Evolutionary conservation across 2,113 vertebrate genomes (phyloP).

Genomic region (Todiramphus chloris): DNA sequence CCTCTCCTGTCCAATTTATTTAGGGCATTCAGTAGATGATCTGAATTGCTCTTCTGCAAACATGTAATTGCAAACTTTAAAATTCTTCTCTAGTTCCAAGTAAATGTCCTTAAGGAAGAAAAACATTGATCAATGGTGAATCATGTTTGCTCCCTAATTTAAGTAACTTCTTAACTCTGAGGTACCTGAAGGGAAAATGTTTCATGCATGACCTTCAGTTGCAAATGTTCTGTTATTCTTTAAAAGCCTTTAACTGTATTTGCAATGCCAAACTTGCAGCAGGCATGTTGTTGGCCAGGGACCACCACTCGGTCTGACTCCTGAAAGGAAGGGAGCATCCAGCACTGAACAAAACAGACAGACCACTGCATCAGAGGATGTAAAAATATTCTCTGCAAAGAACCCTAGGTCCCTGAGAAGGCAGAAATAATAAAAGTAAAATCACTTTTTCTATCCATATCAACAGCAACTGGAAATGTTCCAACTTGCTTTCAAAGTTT

Average conservation of each 20-base stretch:
- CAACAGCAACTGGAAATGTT: neutral
- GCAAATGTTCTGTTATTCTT: neutral
- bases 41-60: conserved; percentile 2
- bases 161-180: neutral
- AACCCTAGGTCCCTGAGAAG: neutral
- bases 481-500: neutral
- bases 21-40: neutral
- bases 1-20: conserved; percentile 14
- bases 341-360: neutral
- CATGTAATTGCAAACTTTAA: conserved; percentile 5
- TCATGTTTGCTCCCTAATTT: neutral
- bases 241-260: neutral
- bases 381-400: conserved; percentile 27
- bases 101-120: conserved; percentile 27
- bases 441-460: neutral
- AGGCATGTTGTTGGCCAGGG: neutral
- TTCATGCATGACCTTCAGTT: conserved; percentile 14
- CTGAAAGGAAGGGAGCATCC: neutral
- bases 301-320: neutral
- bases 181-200: conserved; percentile 6
- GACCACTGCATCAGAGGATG: neutral
- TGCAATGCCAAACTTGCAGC: neutral
- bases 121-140: conserved; percentile 9
- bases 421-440: neutral
- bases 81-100: conserved; percentile 7